Conservation (phyloP, 2,113 vertebrate genomes). For the Lagopus leucura region DNA sequence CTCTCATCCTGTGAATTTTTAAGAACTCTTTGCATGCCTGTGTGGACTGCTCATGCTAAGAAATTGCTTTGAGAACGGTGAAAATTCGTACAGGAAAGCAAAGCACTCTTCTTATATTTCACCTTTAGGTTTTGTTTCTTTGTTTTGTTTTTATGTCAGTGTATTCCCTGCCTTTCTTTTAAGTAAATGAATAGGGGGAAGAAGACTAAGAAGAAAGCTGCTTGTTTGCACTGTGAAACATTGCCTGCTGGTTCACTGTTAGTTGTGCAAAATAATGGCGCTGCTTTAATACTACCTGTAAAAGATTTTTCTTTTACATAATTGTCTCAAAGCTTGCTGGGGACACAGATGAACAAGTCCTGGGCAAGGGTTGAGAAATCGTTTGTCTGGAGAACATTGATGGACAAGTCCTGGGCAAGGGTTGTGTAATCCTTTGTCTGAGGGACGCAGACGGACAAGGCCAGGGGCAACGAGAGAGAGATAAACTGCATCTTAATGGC, state of each 20-base stretch:
- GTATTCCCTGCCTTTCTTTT: neutral
- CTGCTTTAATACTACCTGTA: neutral
- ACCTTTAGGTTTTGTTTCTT: neutral
- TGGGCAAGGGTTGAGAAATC: no score
- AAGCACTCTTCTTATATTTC: neutral
- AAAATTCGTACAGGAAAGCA: neutral
- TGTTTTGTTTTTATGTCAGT: neutral
- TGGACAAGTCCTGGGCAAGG: no score
- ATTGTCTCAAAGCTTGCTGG: no score
- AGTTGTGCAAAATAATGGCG: neutral
- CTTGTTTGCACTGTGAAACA: fast-evolving
- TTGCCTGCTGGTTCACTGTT: neutral
- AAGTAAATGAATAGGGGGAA: neutral
- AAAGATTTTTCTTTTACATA: no score
- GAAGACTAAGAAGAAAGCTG: neutral
- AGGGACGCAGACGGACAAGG: no score
- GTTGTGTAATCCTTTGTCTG: no score
- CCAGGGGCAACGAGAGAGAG: no score
- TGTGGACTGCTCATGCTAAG: neutral
- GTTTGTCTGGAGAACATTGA: no score
- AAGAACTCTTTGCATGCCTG: neutral
- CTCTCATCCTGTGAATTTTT: neutral
- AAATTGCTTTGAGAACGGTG: neutral
- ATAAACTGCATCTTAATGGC: no score
- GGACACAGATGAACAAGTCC: no score